Evolutionary conservation across 1,140 invertebrate genomes (phyloP), one percentile per base, ranked within the genome.

Genomic region (Fopius arisanus): DNA sequence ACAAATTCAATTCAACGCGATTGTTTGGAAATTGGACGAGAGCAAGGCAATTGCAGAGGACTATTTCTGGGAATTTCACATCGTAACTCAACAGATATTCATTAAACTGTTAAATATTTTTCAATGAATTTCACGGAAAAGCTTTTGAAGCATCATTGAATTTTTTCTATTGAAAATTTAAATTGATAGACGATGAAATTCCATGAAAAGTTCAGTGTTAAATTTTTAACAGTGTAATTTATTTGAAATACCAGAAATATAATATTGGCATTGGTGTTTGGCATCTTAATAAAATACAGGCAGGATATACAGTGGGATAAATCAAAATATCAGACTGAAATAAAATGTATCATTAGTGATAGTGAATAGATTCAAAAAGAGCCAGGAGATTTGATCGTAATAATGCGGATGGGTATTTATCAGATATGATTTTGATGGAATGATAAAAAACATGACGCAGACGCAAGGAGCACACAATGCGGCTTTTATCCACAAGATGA

Each of bases 251-350:
- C 12, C 33, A 37, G 43, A 48, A n/a, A 48, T 67, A 77, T 75
- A 78, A 70, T 14, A 77, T 78, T 70, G 62, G 69, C 63, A 69
- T 72, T 73, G 72, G 75, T 75, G 70, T 72, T 21, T 65, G n/a
- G 62, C 48, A 65, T 75, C 59, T 77, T 51, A 48, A 48, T 48
- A 48, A 48, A 48, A 48, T 48, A 48, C 43, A 81, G 74, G 72
- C 77, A 81, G 76, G 75, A 48, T 48, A 48, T 48, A 48, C 43
- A 48, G 43, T 48, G 43, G 43, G 43, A 48, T 12, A 37, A 37
- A 33, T 10, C 3, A 37, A 37, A 37, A 37, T 37, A 19, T 74
- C 78, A 77, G 69, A 79, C 76, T 48, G 41, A 71, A 43, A 76
- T 14, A 77, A 69, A 76, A 40, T 72, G 70, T 62, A 75, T 62